Conservation (phyloP, 1,140 invertebrate species). For the Aphelinus atriplicis region DNA sequence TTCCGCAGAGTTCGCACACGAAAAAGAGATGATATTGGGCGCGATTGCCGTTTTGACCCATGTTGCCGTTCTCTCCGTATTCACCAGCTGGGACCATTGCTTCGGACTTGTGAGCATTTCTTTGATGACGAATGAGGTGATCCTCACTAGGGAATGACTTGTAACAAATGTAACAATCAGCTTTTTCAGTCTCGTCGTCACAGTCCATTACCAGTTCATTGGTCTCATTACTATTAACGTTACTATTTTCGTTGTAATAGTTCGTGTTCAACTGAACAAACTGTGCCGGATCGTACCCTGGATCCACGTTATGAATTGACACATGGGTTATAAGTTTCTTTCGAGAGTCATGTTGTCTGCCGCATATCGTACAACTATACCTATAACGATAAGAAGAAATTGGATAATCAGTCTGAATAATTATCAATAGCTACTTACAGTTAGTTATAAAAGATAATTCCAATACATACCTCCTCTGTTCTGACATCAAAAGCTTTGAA, state of each 20-base stretch:
- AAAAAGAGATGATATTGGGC: conserved; percentile 66
- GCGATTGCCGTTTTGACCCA: conserved; percentile 54
- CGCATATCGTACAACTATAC: conserved; percentile 69
- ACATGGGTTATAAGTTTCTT: conserved; percentile 70
- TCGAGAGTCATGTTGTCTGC: conserved; percentile 69
- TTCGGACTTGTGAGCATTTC: conserved; percentile 63
- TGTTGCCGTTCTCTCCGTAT: conserved; percentile 42
- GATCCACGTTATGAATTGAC: conserved; percentile 68
- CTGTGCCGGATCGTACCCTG: conserved; percentile 64
- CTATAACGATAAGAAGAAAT: conserved; percentile 38
- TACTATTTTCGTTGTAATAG: conserved; percentile 59
- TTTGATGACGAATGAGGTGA: conserved; percentile 65
- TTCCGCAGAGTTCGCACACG: conserved; percentile 67
- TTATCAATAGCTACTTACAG: neutral
- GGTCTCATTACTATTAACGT: conserved; percentile 51
- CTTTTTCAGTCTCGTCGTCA: conserved; percentile 59
- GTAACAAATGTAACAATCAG: conserved; percentile 64
- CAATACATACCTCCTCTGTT: conserved; percentile 58
- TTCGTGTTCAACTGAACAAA: conserved; percentile 67
- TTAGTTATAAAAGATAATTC: conserved; percentile 6
- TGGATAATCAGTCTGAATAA: neutral
- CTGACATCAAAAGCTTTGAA: conserved; percentile 58
- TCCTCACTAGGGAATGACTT: conserved; percentile 66
- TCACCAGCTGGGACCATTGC: conserved; percentile 44
- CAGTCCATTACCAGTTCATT: conserved; percentile 55